Conservation (phyloP, 2,797 vertebrate genomes). For the Darevskia mixta region DNA sequence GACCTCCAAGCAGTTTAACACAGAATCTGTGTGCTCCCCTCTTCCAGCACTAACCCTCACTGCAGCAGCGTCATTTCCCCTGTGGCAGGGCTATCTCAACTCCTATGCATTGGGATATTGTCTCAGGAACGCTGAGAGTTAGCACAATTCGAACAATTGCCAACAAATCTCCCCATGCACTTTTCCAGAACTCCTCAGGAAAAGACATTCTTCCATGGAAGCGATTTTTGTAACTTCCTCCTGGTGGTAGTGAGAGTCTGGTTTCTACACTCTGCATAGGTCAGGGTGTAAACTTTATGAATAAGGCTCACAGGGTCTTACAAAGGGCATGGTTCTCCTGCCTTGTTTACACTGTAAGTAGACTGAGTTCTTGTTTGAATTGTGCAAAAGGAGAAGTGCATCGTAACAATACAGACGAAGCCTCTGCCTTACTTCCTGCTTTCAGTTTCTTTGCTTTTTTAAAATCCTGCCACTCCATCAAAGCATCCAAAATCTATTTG, state of each 20-base stretch:
- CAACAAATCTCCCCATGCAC: not conserved
- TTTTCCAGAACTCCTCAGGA: not conserved
- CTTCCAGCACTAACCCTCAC: not conserved
- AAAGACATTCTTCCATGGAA: not conserved
- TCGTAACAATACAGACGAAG: not conserved
- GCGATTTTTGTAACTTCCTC: not conserved
- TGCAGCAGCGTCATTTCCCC: not conserved
- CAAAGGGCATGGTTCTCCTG: not conserved
- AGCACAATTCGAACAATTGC: not conserved
- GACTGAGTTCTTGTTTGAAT: conserved; percentile 17
- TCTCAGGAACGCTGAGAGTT: no score
- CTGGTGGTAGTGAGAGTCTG: not conserved
- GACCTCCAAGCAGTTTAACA: not conserved
- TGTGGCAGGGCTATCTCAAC: not conserved
- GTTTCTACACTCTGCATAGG: not conserved
- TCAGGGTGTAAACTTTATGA: not conserved
- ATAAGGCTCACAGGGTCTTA: not conserved
- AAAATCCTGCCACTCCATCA: conserved; percentile 38
- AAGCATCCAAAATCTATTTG: conserved; percentile 45
- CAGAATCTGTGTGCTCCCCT: not conserved
- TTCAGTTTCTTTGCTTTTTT: conserved; percentile 22
- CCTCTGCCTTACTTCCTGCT: not conserved
- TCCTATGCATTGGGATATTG: not conserved
- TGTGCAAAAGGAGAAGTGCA: conserved; percentile 10
- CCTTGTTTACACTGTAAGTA: not conserved